phyloP scores from a whole-genome alignment of 30 jellyfish, hydroid and myxozoan species.

The Catostylus mosaicus region DNA sequence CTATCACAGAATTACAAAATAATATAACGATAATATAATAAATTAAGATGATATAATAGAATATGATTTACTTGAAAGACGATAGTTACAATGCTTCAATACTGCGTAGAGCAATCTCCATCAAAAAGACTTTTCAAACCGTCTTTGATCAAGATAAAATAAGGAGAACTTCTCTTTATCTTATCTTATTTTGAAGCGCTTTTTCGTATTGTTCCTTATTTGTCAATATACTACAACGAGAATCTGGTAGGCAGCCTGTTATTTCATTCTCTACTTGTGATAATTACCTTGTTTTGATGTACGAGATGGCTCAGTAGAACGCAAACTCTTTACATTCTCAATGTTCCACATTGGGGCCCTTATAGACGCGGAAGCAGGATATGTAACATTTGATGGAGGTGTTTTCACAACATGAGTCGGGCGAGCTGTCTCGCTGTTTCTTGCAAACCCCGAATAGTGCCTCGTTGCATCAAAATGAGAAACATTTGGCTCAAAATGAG shows the following conservation, averaged over 20 bases:
- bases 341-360: constrained; percentile 25
- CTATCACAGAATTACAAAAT: too few species aligned
- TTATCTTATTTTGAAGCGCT: background rate
- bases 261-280: background rate
- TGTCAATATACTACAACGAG: background rate
- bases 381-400: background rate
- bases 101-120: too few species aligned
- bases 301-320: constrained; percentile 4
- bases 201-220: too few species aligned
- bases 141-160: too few species aligned
- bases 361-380: background rate
- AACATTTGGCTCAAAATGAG: background rate
- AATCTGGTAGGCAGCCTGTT: background rate
- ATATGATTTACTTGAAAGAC: too few species aligned
- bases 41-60: too few species aligned
- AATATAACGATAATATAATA: too few species aligned
- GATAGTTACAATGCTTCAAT: too few species aligned
- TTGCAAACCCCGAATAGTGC: background rate
- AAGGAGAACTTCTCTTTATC: background rate
- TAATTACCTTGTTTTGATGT: constrained; percentile 8
- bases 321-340: constrained; percentile 24
- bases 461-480: constrained; percentile 37
- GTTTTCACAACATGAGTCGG: background rate
- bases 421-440: background rate
- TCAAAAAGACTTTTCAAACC: too few species aligned